Conservation (phyloP, 2,888 invertebrate species). For the Hirudinaria manillensis region DNA sequence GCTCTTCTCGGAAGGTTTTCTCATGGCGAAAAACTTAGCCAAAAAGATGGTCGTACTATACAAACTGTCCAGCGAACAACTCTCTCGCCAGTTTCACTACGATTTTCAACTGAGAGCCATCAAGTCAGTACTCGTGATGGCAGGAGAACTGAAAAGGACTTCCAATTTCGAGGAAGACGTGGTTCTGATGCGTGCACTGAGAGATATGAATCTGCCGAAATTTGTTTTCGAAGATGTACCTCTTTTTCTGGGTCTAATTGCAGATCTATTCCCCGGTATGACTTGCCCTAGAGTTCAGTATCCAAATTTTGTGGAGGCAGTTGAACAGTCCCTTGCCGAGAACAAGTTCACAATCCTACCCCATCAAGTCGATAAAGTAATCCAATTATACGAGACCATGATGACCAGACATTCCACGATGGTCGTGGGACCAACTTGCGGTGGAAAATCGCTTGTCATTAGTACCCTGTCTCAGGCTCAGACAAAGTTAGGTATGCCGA, state of each 20-base stretch:
- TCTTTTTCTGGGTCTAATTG: conserved; percentile 76
- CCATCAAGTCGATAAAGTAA: conserved; percentile 75
- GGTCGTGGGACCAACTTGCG: conserved; percentile 86
- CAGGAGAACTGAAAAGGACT: conserved; percentile 77
- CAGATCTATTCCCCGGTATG: conserved; percentile 81
- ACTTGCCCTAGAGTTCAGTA: conserved; percentile 82
- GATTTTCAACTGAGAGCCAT: conserved; percentile 85
- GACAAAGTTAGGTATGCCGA: conserved; percentile 66
- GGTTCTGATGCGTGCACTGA: conserved; percentile 80
- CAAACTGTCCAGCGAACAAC: conserved; percentile 75
- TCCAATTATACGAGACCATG: conserved; percentile 88
- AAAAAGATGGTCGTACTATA: conserved; percentile 91
- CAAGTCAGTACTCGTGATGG: conserved; percentile 85
- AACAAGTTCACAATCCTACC: conserved; percentile 66
- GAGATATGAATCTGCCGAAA: conserved; percentile 88
- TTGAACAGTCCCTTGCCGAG: conserved; percentile 63
- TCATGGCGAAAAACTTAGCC: conserved; percentile 79
- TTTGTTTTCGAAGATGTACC: conserved; percentile 79
- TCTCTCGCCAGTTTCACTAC: conserved; percentile 86
- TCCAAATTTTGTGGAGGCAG: conserved; percentile 76
- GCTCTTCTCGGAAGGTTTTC: conserved; percentile 83
- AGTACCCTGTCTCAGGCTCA: conserved; percentile 73
- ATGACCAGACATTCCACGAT: conserved; percentile 86
- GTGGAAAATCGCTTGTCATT: conserved; percentile 81
- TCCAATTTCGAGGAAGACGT: conserved; percentile 75